phyloP scores from a whole-genome alignment of 64 coral and sea anemone genomes.

The Platygyra sinensis region DNA sequence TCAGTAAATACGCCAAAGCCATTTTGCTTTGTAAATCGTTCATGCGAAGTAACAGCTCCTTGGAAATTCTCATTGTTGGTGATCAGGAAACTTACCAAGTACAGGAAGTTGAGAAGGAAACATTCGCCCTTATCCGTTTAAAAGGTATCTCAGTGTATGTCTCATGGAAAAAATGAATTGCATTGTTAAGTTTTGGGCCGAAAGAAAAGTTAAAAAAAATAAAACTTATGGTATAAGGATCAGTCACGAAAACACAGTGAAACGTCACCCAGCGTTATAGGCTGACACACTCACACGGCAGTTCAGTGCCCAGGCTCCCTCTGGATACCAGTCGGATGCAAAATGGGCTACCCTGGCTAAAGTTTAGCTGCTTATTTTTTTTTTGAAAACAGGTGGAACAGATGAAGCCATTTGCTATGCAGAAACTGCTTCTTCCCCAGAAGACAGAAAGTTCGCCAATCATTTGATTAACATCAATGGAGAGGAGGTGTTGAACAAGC shows the following conservation, averaged over 20 bases:
- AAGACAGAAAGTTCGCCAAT: conserved; percentile 62
- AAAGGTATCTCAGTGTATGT: conserved; percentile 38
- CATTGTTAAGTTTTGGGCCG: no score
- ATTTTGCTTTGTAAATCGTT: conserved; percentile 71
- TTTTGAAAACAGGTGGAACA: conserved; percentile 26
- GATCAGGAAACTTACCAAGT: conserved; percentile 37
- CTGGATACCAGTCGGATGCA: no score
- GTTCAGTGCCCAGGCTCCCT: no score
- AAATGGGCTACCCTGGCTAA: no score
- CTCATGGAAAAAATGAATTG: no score
- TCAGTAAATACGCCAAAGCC: conserved; percentile 73
- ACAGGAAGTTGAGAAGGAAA: conserved; percentile 53
- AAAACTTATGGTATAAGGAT: no score
- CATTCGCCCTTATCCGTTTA: conserved; percentile 66
- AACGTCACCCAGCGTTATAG: no score
- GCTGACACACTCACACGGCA: no score
- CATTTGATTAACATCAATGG: conserved; percentile 78
- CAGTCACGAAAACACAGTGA: no score
- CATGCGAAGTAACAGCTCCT: conserved; percentile 61
- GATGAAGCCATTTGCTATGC: conserved; percentile 77
- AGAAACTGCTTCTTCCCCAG: conserved; percentile 61
- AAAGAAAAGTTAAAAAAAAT: no score
- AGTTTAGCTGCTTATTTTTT: no score
- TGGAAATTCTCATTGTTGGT: conserved; percentile 77
- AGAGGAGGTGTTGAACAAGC: conserved; percentile 70